phyloP scores from a whole-genome alignment of 2,888 invertebrate species.

The Mythimna lalbum region DNA sequence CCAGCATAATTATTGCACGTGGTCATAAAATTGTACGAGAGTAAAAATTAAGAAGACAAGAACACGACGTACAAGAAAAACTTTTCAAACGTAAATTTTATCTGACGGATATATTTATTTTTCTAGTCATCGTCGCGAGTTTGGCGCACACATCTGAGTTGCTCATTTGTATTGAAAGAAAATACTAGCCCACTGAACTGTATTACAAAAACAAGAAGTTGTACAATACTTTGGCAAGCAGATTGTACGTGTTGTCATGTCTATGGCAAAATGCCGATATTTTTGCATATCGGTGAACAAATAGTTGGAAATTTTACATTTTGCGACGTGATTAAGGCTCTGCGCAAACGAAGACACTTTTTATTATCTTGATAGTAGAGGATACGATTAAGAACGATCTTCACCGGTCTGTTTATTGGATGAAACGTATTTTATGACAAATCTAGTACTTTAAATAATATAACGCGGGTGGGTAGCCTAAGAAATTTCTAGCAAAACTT shows the following conservation, averaged over 20 bases:
- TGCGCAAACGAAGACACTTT: no score
- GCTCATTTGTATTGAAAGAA: conserved; percentile 65
- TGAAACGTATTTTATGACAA: no score
- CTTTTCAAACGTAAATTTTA: conserved; percentile 52
- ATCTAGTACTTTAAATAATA: no score
- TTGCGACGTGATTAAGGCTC: neutral
- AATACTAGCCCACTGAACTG: conserved; percentile 53
- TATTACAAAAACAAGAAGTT: conserved; percentile 50
- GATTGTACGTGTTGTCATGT: conserved; percentile 31
- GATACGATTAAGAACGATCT: no score
- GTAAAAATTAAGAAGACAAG: conserved; percentile 24
- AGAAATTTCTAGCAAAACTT: no score
- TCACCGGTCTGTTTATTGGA: no score
- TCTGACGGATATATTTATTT: conserved; percentile 55
- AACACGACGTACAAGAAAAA: conserved; percentile 34
- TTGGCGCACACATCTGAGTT: conserved; percentile 59
- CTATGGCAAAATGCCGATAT: conserved; percentile 33
- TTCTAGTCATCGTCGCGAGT: conserved; percentile 45
- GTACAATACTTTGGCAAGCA: conserved; percentile 56
- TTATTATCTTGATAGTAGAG: no score
- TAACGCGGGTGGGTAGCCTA: no score
- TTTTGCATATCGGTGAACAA: conserved; percentile 21
- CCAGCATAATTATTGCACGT: neutral
- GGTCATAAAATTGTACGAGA: conserved; percentile 8
- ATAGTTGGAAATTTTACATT: conserved; percentile 11